phyloP scores from a whole-genome alignment of 2,888 invertebrate genomes.

The Himalopsyche kuldschensis region DNA sequence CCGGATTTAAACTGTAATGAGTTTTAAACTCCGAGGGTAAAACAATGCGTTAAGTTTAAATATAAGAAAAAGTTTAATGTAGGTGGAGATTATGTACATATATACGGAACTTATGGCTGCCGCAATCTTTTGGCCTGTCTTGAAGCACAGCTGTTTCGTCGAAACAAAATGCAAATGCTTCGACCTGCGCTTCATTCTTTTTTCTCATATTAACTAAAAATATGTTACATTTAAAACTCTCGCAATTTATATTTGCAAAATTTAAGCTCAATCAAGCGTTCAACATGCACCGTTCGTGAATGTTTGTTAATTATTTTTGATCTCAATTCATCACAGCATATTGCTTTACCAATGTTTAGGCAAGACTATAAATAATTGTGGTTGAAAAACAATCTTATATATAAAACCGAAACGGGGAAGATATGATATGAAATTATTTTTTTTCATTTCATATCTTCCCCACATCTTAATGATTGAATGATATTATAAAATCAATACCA shows the following conservation, averaged over 20 bases:
- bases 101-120: not conserved
- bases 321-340: no score
- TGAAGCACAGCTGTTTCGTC: not conserved
- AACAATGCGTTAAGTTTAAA: slow-evolving; percentile 29
- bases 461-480: no score
- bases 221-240: not conserved
- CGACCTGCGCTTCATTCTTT: not conserved
- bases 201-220: not conserved
- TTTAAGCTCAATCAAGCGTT: no score
- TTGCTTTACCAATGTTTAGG: no score
- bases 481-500: no score
- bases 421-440: no score
- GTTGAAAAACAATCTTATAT: no score
- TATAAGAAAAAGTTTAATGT: slow-evolving; percentile 18
- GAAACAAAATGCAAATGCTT: not conserved
- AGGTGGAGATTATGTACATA: not conserved
- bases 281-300: no score
- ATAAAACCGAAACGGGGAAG: no score
- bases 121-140: not conserved
- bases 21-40: slow-evolving; percentile 22
- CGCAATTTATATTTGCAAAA: not conserved
- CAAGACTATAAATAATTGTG: no score
- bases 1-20: slow-evolving; percentile 10
- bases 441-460: no score
- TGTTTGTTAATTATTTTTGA: no score